These are phyloP conservation scores for Takifugu ocellatus DNA, from an alignment of 2,797 vertebrate species.

Conservation along the genomic window DNA sequence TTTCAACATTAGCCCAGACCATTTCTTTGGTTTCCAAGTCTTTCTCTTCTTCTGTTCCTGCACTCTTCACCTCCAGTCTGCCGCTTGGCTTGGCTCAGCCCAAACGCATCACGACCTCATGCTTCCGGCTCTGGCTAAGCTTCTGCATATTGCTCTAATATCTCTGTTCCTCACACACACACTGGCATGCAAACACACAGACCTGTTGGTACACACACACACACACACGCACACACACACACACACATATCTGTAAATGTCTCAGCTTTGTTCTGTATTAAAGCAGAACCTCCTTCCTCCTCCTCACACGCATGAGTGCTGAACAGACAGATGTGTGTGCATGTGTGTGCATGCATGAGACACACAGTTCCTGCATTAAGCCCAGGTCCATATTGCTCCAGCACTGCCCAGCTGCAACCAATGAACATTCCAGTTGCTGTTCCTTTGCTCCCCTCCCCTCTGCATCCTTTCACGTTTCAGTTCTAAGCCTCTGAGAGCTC, in stretches of 20 bases:
- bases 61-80: conserved; percentile 1
- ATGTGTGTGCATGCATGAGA: conserved; percentile 1
- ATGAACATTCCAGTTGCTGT: conserved; percentile 73
- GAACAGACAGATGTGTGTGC: conserved; percentile 31
- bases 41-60: neutral
- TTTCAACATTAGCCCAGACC: too few relatives aligned
- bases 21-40: too few relatives aligned
- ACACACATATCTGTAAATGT: conserved; percentile 53
- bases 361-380: conserved; percentile 63
- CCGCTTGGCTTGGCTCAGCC: conserved; percentile 11
- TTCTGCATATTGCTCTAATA: conserved; percentile 54
- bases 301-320: conserved; percentile 38
- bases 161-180: conserved; percentile 40
- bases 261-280: conserved; percentile 48
- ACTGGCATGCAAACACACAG: conserved; percentile 22
- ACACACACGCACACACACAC: conserved; percentile 21
- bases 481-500: conserved; percentile 71
- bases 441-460: conserved; percentile 57
- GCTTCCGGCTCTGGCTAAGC: conserved; percentile 34
- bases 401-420: conserved; percentile 77
- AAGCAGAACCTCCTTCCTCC: conserved; percentile 45
- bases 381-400: conserved; percentile 63
- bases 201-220: conserved; percentile 14
- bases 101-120: conserved; percentile 20
- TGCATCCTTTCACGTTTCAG: conserved; percentile 75